Conservation (phyloP, 1,140 invertebrate species). For the Drosophila leontia region DNA sequence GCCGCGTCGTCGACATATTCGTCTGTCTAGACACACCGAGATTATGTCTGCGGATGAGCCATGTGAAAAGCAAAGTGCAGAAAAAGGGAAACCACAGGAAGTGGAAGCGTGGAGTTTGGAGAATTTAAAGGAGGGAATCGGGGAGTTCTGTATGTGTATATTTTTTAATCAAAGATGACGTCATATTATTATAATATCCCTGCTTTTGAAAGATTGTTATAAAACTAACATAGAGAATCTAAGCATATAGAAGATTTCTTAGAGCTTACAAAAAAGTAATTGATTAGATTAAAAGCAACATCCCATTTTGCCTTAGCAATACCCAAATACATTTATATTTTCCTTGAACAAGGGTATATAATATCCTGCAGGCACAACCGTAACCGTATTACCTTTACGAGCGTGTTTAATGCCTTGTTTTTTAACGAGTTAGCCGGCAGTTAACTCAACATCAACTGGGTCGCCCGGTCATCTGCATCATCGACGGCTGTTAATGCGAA, state of each 20-base stretch:
- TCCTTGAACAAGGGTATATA: neutral
- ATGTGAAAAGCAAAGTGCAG: conserved; percentile 6
- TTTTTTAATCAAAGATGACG: conserved; percentile 12
- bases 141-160: neutral
- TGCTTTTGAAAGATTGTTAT: neutral
- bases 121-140: conserved; percentile 13
- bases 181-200: neutral
- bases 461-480: conserved; percentile 53
- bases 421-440: conserved; percentile 43
- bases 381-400: conserved; percentile 52
- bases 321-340: neutral
- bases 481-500: conserved; percentile 60
- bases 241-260: too few species aligned
- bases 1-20: conserved; percentile 53
- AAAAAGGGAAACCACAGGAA: conserved; percentile 36
- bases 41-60: conserved; percentile 46
- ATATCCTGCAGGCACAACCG: neutral
- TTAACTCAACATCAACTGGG: conserved; percentile 60
- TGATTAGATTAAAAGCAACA: too few species aligned
- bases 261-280: too few species aligned
- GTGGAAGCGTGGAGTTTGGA: conserved; percentile 18
- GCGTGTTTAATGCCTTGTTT: conserved; percentile 25
- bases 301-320: too few species aligned
- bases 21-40: conserved; percentile 64
- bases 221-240: neutral